Conservation (phyloP, 37 sponge, comb jelly and placozoan genomes). For the Theonella swinhoei region DNA sequence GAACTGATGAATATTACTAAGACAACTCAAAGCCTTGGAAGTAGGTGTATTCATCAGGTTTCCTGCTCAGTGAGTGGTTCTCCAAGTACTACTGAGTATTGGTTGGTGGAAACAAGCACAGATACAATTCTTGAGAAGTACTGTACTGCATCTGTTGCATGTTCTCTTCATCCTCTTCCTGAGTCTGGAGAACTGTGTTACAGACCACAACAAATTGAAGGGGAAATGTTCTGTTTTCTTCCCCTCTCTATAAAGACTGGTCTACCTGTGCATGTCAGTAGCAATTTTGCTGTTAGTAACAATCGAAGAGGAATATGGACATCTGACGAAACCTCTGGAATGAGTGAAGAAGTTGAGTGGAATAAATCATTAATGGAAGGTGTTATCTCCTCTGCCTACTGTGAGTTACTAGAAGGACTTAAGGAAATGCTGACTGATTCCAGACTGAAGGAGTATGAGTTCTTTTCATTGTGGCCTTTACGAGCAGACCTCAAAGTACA, state of each 20-base stretch:
- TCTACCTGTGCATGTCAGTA: conserved; percentile 73
- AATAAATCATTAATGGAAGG: conserved; percentile 35
- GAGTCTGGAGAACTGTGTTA: not conserved
- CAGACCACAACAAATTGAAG: not conserved
- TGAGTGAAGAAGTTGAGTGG: conserved; percentile 44
- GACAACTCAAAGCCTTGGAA: not conserved
- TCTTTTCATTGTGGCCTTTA: conserved; percentile 48
- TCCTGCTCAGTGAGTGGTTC: not conserved
- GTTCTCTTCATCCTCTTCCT: not conserved
- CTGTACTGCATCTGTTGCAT: conserved; percentile 34
- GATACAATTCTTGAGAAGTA: not conserved
- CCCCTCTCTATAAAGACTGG: conserved; percentile 53
- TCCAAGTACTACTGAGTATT: not conserved
- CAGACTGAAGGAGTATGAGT: conserved; percentile 10
- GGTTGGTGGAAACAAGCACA: conserved; percentile 5
- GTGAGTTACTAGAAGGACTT: conserved; percentile 12
- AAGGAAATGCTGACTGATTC: not conserved
- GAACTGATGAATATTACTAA: not conserved
- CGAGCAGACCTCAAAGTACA: not conserved
- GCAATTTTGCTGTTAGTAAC: conserved; percentile 67
- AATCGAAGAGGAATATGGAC: conserved; percentile 79
- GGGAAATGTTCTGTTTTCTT: conserved; percentile 56
- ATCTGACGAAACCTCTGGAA: not conserved
- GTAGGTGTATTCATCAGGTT: not conserved
- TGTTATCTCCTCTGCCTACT: conserved; percentile 52